These are phyloP conservation scores for Eupithecia inturbata DNA, from an alignment of 2,888 invertebrate species.

Conservation along the genomic window DNA sequence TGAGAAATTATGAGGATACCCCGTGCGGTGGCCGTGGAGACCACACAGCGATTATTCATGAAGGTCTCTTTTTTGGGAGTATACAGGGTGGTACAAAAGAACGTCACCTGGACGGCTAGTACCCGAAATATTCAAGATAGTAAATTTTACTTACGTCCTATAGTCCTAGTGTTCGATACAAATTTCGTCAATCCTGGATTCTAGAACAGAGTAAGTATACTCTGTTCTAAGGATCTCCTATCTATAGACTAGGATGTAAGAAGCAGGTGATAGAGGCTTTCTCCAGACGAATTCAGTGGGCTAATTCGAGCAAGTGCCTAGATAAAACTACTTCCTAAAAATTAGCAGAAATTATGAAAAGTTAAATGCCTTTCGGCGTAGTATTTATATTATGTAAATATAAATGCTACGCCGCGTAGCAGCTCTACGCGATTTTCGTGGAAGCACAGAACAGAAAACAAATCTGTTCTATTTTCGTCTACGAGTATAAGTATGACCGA, in stretches of 20 bases:
- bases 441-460: neutral
- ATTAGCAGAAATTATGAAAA: neutral
- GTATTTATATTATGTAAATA: no score
- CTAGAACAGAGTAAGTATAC: neutral
- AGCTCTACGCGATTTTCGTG: neutral
- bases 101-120: no score
- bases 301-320: no score
- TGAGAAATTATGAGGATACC: slow-evolving; percentile 44
- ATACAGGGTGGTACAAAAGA: no score
- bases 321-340: neutral
- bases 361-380: no score
- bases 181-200: no score
- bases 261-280: neutral
- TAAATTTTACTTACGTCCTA: no score
- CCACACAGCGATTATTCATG: slow-evolving; percentile 11
- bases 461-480: neutral
- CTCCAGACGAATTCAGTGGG: neutral
- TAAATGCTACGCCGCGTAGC: neutral
- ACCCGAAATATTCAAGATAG: no score
- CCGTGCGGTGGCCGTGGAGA: slow-evolving; percentile 33
- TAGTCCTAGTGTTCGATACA: no score
- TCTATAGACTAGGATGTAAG: neutral
- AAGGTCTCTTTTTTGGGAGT: slow-evolving; percentile 1
- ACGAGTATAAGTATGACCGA: neutral
- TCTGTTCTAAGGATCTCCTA: no score